Evolutionary conservation across 2,888 invertebrate genomes (phyloP).

Genomic region (Lycophotia porphyrea): DNA sequence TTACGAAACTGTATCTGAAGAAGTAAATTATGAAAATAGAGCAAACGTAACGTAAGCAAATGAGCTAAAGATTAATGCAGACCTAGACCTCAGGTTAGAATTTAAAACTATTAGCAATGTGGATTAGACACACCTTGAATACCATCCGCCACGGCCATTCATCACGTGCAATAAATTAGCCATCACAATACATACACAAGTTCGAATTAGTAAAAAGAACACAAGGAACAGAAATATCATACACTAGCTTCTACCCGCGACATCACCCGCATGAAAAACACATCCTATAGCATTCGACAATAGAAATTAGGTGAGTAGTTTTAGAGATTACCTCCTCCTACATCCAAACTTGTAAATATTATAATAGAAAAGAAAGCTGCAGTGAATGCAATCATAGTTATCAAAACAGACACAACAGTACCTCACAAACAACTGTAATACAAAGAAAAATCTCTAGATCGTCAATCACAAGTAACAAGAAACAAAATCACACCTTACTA

Average conservation of each 20-base stretch:
- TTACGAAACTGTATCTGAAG: not conserved
- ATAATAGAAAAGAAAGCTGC: not conserved
- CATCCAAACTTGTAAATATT: not conserved
- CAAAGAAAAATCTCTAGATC: conserved; percentile 9
- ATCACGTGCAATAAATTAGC: not conserved
- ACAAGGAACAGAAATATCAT: not conserved
- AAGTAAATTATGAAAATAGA: conserved; percentile 31
- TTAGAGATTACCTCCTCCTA: not conserved
- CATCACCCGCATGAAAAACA: not conserved
- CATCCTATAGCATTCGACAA: not conserved
- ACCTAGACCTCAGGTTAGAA: conserved; percentile 15
- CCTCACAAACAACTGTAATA: not conserved
- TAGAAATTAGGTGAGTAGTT: not conserved
- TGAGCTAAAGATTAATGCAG: conserved; percentile 22
- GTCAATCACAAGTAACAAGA: conserved; percentile 31
- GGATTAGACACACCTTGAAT: not conserved
- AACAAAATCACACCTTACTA: conserved; percentile 54
- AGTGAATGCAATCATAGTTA: not conserved
- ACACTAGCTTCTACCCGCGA: not conserved
- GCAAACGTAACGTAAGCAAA: conserved; percentile 1
- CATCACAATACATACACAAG: not conserved
- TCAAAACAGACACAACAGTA: not conserved
- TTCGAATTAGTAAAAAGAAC: not conserved
- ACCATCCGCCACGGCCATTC: not conserved
- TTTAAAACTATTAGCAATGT: conserved; percentile 17